Evolutionary conservation across 2,113 vertebrate species (phyloP), one percentile per base, ranked within the genome.

Genomic region (Lagenorhynchus albirostris): DNA sequence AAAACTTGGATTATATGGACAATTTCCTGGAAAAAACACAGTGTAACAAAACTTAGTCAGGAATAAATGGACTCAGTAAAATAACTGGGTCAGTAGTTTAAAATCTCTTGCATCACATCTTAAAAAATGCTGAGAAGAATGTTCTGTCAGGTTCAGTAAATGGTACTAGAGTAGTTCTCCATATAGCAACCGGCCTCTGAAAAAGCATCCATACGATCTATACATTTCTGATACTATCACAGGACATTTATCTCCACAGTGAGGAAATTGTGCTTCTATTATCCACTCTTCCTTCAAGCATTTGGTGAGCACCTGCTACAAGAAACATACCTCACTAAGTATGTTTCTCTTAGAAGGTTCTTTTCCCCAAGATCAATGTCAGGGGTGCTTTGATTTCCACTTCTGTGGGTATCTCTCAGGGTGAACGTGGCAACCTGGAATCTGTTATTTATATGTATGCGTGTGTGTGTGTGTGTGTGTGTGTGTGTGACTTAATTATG

Each of bases 1-100:
- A 86, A 89, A 95, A 92, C 29, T 80, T 90, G 47, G 41, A 62
- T 93, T 63, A 60, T 50, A 63, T 33, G 20, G n/a, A 77, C 8
- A 44, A 20, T 93, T 91, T 89, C 65, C 58, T 92, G 58, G 67
- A 36, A 62, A 82, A 68, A 94, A 63, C 6, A 47, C 53, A n/a
- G 26, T 55, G 55, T 93, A 96, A 85, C 58, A 85, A 44, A 62
- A 71, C 38, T 47, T 81, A 17, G n/a, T n/a, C n/a, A n/a, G 18
- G 23, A 94, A 62, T 88, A 80, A 76, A 53, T 63, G 31, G 9
- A 62, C 38, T 95, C 58, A 95, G 31, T 77, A 88, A 96, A 95
- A 85, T 68, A 73, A 82, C 79, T 91, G 41, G 5, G 60, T 50
- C 36, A 33, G n/a, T 87, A 77, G 2, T 83, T 92, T 92, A 65